Conservation (phyloP, 2,113 vertebrate genomes). For the Lagopus leucura region DNA sequence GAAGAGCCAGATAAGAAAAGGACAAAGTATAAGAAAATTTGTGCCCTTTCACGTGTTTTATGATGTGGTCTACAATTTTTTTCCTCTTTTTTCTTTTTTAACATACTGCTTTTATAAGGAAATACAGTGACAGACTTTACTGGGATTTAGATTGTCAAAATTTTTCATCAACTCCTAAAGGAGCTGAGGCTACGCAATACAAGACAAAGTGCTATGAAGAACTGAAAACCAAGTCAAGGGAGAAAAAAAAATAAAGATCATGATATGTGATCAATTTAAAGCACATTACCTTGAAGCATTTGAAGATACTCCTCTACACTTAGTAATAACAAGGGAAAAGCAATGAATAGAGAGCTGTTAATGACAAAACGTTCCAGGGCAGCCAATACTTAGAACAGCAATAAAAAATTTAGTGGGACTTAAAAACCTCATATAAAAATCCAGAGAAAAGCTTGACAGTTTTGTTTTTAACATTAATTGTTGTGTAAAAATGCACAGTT, state of each 20-base stretch:
- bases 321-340: background rate
- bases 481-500: background rate
- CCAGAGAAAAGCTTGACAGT: background rate
- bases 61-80: background rate
- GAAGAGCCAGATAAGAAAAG: slow-evolving; percentile 6
- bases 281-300: too few species aligned
- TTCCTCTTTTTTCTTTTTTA: background rate
- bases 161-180: background rate
- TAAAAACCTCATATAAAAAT: background rate
- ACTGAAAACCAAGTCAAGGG: background rate
- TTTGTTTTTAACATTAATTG: background rate
- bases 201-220: background rate
- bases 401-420: background rate
- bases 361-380: background rate
- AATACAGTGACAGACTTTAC: background rate
- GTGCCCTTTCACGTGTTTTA: background rate
- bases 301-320: background rate
- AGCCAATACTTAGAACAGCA: background rate
- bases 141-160: slow-evolving; percentile 1
- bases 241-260: background rate
- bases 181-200: background rate
- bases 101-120: background rate
- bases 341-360: background rate
- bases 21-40: slow-evolving; percentile 1
- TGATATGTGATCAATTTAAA: background rate